Conservation (phyloP, 2,797 vertebrate genomes). For the Sphenodon punctatus region DNA sequence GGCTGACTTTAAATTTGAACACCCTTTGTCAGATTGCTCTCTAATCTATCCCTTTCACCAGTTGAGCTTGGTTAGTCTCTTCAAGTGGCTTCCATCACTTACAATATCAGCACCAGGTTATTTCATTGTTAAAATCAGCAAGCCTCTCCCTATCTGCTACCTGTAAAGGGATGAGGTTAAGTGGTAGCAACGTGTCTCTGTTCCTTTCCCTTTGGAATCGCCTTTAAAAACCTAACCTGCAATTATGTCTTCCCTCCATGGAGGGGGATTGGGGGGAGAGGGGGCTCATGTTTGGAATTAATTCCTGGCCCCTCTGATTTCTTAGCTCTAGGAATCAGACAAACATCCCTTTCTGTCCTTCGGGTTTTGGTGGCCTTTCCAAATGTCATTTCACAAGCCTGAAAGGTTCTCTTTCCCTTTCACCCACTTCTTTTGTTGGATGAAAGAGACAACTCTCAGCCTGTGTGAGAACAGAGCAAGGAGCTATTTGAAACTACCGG, state of each 20-base stretch:
- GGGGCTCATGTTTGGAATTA: background rate
- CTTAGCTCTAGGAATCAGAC: background rate
- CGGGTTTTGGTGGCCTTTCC: conserved; percentile 5
- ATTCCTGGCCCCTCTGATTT: background rate
- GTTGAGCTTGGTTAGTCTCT: background rate
- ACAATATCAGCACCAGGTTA: background rate
- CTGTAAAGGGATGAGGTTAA: background rate
- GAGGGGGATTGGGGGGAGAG: no score
- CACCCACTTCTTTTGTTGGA: background rate
- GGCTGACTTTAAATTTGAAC: background rate
- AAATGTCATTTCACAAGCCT: background rate
- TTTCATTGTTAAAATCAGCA: background rate
- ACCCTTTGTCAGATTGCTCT: background rate
- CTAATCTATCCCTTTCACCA: background rate
- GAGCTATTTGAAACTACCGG: background rate
- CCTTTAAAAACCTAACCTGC: background rate
- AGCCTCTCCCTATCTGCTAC: background rate
- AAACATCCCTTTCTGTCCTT: background rate
- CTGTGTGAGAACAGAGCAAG: background rate
- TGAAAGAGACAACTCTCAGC: background rate
- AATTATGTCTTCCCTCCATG: background rate
- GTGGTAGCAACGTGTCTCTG: fast-evolving
- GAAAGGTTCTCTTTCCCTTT: background rate
- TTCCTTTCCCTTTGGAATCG: background rate
- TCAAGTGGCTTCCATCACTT: background rate